phyloP scores from a whole-genome alignment of 2,797 vertebrate genomes.

The Champsocephalus gunnari region DNA sequence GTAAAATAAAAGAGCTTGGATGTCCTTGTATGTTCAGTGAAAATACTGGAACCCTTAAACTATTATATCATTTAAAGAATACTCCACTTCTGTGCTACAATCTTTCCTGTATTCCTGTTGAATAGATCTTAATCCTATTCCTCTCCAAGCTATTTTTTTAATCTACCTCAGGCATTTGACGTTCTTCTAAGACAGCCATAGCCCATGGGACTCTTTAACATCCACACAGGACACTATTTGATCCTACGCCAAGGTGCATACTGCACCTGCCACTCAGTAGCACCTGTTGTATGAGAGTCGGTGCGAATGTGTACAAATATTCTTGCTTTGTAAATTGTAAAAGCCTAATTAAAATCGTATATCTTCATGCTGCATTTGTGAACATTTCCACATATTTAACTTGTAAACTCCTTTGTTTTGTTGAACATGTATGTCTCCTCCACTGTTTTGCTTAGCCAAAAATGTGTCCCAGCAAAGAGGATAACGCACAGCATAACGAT shows the following conservation, averaged over 20 bases:
- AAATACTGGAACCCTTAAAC: background rate
- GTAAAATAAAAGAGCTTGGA: background rate
- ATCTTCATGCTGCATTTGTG: background rate
- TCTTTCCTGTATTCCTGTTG: background rate
- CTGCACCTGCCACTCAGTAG: constrained; percentile 23
- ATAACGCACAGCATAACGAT: constrained; percentile 78
- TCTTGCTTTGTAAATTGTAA: background rate
- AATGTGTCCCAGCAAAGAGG: constrained; percentile 72
- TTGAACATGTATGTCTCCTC: constrained; percentile 23
- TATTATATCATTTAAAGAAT: background rate
- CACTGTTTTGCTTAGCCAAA: constrained; percentile 53
- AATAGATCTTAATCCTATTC: background rate
- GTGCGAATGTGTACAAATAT: background rate
- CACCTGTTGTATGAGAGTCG: background rate
- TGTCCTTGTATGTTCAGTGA: background rate
- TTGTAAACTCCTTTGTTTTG: constrained; percentile 21
- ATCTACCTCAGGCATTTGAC: constrained; percentile 2
- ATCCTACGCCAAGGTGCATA: background rate
- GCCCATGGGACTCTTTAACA: constrained; percentile 13
- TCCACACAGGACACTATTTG: constrained; percentile 22
- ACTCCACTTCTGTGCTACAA: background rate
- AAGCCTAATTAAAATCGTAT: background rate
- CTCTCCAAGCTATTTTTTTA: background rate
- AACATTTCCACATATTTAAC: constrained; percentile 3
- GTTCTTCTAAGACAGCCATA: background rate